Base-by-base conservation (phyloP, 2,888 invertebrate genomes). In the Imbricaverruca yamaguchii region DNA sequence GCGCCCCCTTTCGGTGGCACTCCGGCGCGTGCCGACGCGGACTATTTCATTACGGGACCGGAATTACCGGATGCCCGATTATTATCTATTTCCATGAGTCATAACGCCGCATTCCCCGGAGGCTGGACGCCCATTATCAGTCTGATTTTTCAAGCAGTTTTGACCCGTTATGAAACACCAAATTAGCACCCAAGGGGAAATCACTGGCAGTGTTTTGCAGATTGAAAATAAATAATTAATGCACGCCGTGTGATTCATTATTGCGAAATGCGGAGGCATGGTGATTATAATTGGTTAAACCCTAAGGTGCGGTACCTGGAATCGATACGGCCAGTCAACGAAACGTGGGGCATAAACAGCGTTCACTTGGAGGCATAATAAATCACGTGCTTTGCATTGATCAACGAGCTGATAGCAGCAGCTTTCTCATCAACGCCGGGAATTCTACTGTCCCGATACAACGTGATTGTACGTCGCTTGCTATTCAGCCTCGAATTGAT, bases 171-270 rank as follows among this genome's bases (percentile, higher is more conserved):
- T 69, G 39, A 69, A 39, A 69, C 69, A 69, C 69, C 69, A 23
- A 39, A 69, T 15, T 25, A 39, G 39, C 23, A 25, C 69, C 69
- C 69, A 69, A 10, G 69, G 69, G 69, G 39, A 69, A 69, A 69
- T 69, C 69, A 69, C 69, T 23, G 69, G 15, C 39, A 13, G 39
- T 69, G 39, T 69, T 69, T 69, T 69, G 69, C 69, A 69, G 69
- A 69, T 69, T 69, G 69, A 69, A 69, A 69, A 69, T 69, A 15
- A 69, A 69, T 69, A 23, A 39, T 69, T 69, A 15, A 69, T 39
- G 12, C 15, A 8, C 15, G 39, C 8, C 39, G 39, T 25, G 15
- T 69, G 69, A 39, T 39, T 69, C 69, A 69, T 69, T 13, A 25
- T 69, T 69, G 39, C 69, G 15, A 69, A 39, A 39, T 39, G 69